These are phyloP conservation scores for Aphyosemion australe DNA, from an alignment of 2,113 vertebrate genomes.

Conservation along the genomic window DNA sequence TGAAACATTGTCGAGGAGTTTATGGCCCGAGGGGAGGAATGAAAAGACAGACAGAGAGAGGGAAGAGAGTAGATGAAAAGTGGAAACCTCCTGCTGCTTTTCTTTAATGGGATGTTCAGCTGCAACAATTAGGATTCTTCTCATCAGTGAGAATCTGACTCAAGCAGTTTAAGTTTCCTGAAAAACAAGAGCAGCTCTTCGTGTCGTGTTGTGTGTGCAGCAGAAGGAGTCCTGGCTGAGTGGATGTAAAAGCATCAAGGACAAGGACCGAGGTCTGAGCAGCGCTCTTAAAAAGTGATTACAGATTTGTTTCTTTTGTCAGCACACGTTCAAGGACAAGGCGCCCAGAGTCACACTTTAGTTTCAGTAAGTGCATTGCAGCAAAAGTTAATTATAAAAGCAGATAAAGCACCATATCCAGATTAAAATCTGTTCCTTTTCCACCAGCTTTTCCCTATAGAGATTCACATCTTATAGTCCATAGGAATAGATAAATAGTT, in stretches of 20 bases:
- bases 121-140: slow-evolving; percentile 24
- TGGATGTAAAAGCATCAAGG: slow-evolving; percentile 32
- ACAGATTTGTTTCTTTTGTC: slow-evolving; percentile 33
- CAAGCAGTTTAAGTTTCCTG: slow-evolving; percentile 10
- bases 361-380: not conserved
- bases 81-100: not conserved
- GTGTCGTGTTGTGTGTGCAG: slow-evolving; percentile 17
- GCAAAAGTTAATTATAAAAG: not conserved
- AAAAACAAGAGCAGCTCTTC: slow-evolving; percentile 17
- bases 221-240: slow-evolving; percentile 22
- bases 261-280: slow-evolving; percentile 19
- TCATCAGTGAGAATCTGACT: slow-evolving; percentile 1
- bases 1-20: slow-evolving; percentile 13
- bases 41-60: not conserved
- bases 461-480: not conserved
- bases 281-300: slow-evolving; percentile 33
- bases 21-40: slow-evolving; percentile 14
- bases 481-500: no score
- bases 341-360: not conserved
- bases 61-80: not conserved
- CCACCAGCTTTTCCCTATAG: not conserved
- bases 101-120: slow-evolving; percentile 6
- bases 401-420: not conserved
- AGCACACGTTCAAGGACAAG: slow-evolving; percentile 35
- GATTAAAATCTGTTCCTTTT: slow-evolving; percentile 3